Conservation (phyloP, 1,140 invertebrate genomes). For the Drosophila melanica region DNA sequence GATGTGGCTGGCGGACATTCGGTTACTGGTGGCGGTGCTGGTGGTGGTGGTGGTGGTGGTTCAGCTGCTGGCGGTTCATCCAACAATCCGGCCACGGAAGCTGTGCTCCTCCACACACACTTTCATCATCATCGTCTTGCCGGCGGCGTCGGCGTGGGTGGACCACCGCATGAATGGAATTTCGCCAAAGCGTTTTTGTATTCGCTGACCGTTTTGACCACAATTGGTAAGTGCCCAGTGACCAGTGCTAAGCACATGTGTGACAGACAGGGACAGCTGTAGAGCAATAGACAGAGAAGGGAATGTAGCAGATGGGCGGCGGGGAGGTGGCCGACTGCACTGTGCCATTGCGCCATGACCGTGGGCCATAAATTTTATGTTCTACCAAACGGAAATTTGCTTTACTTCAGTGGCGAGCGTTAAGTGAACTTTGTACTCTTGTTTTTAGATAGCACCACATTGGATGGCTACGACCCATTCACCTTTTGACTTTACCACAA, state of each 20-base stretch:
- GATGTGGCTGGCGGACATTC: constrained; percentile 69
- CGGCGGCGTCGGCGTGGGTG: constrained; percentile 76
- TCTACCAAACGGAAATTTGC: constrained; percentile 74
- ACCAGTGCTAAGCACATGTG: constrained; percentile 1
- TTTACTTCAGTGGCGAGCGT: constrained; percentile 69
- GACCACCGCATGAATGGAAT: constrained; percentile 92
- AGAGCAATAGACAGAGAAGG: constrained; percentile 1
- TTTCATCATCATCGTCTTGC: constrained; percentile 85
- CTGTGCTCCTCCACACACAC: constrained; percentile 79
- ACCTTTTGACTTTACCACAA: constrained; percentile 63
- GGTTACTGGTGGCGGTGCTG: constrained; percentile 82
- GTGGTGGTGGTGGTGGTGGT: constrained; percentile 16
- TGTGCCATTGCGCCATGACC: constrained; percentile 18
- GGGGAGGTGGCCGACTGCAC: background rate
- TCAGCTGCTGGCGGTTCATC: constrained; percentile 12
- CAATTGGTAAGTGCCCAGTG: constrained; percentile 92
- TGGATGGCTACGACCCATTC: constrained; percentile 44
- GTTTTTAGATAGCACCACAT: constrained; percentile 50
- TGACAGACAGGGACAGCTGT: constrained; percentile 8
- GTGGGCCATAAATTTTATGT: constrained; percentile 74
- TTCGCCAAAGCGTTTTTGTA: constrained; percentile 97
- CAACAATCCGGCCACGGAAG: constrained; percentile 84
- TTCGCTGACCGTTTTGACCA: constrained; percentile 97
- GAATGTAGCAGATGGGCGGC: background rate
- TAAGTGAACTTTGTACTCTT: constrained; percentile 43